Conservation (phyloP, 2,888 invertebrate genomes). For the Pterostichus madidus region DNA sequence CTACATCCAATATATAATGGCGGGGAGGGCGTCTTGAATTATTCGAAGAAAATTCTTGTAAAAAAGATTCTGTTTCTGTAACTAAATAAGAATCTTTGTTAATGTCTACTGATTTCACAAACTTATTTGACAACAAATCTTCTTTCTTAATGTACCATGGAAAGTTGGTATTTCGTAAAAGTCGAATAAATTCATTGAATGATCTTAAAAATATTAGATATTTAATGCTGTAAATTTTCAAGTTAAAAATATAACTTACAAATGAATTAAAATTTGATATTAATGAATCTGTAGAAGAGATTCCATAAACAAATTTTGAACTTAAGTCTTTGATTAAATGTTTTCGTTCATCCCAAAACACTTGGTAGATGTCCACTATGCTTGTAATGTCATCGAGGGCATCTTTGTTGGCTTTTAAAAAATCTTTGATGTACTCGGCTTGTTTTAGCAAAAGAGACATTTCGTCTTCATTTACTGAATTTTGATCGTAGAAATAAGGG, state of each 20-base stretch:
- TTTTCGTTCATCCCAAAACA: constrained; percentile 22
- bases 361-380: constrained; percentile 30
- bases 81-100: constrained; percentile 39
- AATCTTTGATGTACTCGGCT: constrained; percentile 17
- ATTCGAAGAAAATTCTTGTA: neutral
- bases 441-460: neutral
- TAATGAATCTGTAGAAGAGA: too few species aligned
- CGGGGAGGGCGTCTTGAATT: neutral
- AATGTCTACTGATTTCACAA: neutral
- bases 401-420: neutral
- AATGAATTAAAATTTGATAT: too few species aligned
- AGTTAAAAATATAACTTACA: neutral
- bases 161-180: constrained; percentile 3
- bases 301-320: too few species aligned
- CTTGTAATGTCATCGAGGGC: constrained; percentile 6
- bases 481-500: neutral
- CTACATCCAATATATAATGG: constrained; percentile 25
- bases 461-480: neutral
- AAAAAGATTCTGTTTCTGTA: neutral
- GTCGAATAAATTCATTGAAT: constrained; percentile 34
- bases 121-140: neutral
- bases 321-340: too few species aligned
- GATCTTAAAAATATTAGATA: constrained; percentile 26
- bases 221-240: neutral
- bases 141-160: constrained; percentile 15